These are phyloP conservation scores for Dasyurus viverrinus DNA, from an alignment of 2,113 vertebrate genomes.

Conservation along the genomic window DNA sequence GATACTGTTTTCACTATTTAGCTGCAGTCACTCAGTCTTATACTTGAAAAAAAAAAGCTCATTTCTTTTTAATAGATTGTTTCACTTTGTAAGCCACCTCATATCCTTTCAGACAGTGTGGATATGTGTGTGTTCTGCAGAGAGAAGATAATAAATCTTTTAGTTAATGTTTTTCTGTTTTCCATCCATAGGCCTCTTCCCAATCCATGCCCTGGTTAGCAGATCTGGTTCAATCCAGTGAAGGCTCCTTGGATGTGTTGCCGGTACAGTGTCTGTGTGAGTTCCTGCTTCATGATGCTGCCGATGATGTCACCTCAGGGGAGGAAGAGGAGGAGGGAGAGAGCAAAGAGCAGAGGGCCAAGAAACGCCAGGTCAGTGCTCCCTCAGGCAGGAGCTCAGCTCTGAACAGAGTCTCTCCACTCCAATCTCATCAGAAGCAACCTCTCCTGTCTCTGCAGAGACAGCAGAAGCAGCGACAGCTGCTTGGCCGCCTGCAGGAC, in stretches of 20 bases:
- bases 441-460: conserved; percentile 82
- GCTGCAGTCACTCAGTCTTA: not conserved
- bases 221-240: conserved; percentile 97
- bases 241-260: conserved; percentile 97
- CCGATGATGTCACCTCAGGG: conserved; percentile 87
- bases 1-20: not conserved
- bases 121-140: not conserved
- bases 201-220: conserved; percentile 99
- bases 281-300: conserved; percentile 96
- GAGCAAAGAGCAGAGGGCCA: conserved; percentile 96
- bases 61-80: not conserved
- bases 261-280: conserved; percentile 98
- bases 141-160: not conserved
- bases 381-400: fast-evolving
- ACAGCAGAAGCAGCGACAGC: conserved; percentile 96
- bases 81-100: not conserved
- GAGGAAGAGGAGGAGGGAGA: conserved; percentile 96
- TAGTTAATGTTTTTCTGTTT: not conserved
- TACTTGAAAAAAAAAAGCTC: not conserved
- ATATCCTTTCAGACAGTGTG: not conserved
- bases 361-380: conserved; percentile 91
- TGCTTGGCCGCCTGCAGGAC: conserved; percentile 96
- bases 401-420: not conserved
- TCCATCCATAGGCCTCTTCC: conserved; percentile 90
- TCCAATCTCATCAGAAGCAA: conserved; percentile 9